phyloP scores from a whole-genome alignment of 2,888 invertebrate species.

The Chouioia cunea region DNA sequence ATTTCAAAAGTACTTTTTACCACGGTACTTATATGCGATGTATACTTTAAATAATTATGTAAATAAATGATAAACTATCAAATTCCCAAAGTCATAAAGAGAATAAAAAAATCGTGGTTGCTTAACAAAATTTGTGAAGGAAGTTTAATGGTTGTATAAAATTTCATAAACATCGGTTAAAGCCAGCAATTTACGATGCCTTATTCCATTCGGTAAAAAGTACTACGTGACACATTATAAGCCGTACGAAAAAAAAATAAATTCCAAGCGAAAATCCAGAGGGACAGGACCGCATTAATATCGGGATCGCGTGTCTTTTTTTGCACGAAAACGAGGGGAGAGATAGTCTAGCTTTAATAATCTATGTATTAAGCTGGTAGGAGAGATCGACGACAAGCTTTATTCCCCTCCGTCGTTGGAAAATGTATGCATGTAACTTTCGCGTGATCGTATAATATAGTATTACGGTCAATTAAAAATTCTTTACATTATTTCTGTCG shows the following conservation, averaged over 20 bases:
- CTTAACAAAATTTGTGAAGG: no score
- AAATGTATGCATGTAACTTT: neutral
- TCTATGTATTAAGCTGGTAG: conserved; percentile 34
- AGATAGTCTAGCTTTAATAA: conserved; percentile 24
- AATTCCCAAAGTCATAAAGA: no score
- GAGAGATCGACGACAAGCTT: conserved; percentile 5
- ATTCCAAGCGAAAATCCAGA: conserved; percentile 7
- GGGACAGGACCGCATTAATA: conserved; percentile 36
- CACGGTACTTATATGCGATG: no score
- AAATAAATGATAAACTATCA: no score
- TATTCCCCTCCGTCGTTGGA: neutral
- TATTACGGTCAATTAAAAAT: conserved; percentile 21
- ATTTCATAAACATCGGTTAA: no score
- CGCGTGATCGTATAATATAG: neutral
- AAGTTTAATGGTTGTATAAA: no score
- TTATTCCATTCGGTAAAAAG: no score
- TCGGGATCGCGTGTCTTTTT: conserved; percentile 28
- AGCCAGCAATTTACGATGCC: no score
- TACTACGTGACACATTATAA: neutral
- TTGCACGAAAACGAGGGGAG: neutral
- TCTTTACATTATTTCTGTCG: no score
- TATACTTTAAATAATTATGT: no score
- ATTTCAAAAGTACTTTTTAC: no score
- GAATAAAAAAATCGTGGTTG: no score
- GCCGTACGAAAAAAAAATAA: neutral